Evolutionary conservation across 2,113 vertebrate species (phyloP), one percentile per base, ranked within the genome.

Genomic region (Sorex araneus): DNA sequence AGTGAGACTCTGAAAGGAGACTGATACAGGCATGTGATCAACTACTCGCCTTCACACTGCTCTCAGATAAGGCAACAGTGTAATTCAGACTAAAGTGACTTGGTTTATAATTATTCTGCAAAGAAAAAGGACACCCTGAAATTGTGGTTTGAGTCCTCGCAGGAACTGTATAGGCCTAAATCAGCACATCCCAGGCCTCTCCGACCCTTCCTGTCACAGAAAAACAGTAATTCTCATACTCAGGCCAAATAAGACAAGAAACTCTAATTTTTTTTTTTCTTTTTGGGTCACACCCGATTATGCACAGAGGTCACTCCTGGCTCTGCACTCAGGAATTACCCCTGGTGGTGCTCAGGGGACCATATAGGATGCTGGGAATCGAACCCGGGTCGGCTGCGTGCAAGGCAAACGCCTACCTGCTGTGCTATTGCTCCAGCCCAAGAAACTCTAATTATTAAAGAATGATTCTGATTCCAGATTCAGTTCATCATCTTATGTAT

Each of bases 121-220:
- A n/a, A 93, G 67, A 94, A 60, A 90, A 79, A 93, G 85, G 69
- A 15, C 9, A 27, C 67, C 60, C 88, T 93, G 77, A 89, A 64
- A 27, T 3, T 25, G 32, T 50, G 73, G 32, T 15, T 0, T 4
- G 11, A 50, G 36, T 25, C 64, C 78, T 80, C 32, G 40, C 74
- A 83, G 75, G 64, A 92, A 91, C 23, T 7, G 34, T 10, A 34
- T 5, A 11, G 64, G 87, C 43, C 78, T 28, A 0, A 36, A 32
- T 69, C 74, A 67, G 57, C 32, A 16, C 57, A 70, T 40, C 43
- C 34, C 57, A 32, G 8, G 25, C 60, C 47, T 60, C 80, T 45
- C 76, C 77, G 32, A 12, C 12, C 50, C 28, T 19, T 43, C 64
- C 76, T 18, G 18, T 78, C 43, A n/a, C 36, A 36, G 3, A 12